Conservation (phyloP, 2,888 invertebrate genomes). For the Spodoptera picta region DNA sequence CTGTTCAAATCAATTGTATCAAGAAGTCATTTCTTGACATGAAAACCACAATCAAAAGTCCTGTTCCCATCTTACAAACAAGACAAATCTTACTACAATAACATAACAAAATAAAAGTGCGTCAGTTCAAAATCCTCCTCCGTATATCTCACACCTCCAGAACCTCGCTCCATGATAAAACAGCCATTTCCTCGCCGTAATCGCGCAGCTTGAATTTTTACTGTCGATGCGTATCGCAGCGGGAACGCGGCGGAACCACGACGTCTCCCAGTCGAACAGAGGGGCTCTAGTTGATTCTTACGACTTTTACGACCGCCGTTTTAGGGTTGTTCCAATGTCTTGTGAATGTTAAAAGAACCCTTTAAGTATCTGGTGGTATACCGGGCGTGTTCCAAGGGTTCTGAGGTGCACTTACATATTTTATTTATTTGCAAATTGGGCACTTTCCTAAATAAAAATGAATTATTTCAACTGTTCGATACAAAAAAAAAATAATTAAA, state of each 20-base stretch:
- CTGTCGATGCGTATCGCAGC: constrained; percentile 72
- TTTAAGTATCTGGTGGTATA: constrained; percentile 49
- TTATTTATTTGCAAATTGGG: too few relatives aligned
- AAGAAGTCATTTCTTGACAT: too few relatives aligned
- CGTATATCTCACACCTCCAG: constrained; percentile 56
- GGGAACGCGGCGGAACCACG: constrained; percentile 40
- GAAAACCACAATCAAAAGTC: too few relatives aligned
- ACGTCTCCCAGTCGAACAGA: constrained; percentile 38
- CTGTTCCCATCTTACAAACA: too few relatives aligned
- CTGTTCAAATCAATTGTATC: too few relatives aligned
- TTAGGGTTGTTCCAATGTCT: constrained; percentile 55
- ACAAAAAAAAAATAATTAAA: too few relatives aligned
- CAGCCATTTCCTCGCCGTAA: constrained; percentile 79
- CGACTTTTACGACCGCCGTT: constrained; percentile 56
- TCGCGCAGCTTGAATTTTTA: constrained; percentile 80
- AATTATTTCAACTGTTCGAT: too few relatives aligned
- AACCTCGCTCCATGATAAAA: constrained; percentile 76
- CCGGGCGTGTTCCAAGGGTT: constrained; percentile 27
- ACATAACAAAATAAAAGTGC: neutral
- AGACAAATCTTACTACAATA: neutral
- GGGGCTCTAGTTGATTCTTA: constrained; percentile 58
- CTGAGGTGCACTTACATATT: neutral
- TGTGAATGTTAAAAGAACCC: constrained; percentile 52
- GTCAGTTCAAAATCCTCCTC: constrained; percentile 8
- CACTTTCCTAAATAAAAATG: too few relatives aligned